A percentile compares a stretch with the other conserved stretches of the same genome.
phyloP scores from a whole-genome alignment of 1,140 invertebrate species.

The Brachionus rotundiformis region DNA sequence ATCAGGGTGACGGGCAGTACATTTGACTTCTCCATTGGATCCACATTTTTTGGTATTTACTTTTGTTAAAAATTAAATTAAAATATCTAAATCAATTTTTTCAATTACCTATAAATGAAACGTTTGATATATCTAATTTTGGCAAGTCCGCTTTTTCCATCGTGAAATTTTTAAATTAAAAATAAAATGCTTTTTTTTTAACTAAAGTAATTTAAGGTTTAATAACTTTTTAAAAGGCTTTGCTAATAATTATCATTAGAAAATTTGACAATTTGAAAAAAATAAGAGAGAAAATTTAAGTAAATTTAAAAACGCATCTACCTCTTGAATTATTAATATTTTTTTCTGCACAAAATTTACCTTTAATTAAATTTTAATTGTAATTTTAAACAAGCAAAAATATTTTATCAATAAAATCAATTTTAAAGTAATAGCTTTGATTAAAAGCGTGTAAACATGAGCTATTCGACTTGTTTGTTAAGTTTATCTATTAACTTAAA shows the following conservation, averaged over 20 bases:
- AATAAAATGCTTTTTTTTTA: background rate
- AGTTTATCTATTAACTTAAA: background rate
- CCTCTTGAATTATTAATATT: constrained; percentile 8
- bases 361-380: constrained; percentile 5
- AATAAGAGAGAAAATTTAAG: background rate
- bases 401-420: constrained; percentile 3
- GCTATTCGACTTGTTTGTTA: background rate
- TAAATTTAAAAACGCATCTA: background rate
- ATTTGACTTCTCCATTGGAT: background rate
- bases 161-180: background rate
- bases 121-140: constrained; percentile 38
- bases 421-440: background rate
- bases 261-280: background rate
- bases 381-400: constrained; percentile 1
- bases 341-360: background rate
- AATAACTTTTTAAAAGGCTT: background rate
- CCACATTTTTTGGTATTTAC: constrained; percentile 47
- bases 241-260: background rate
- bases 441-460: background rate
- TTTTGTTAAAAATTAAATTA: background rate
- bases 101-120: constrained; percentile 35
- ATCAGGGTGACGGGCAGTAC: constrained; percentile 34
- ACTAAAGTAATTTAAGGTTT: background rate
- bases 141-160: constrained; percentile 26
- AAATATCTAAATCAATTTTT: background rate